Conservation (phyloP, 1,140 invertebrate species). For the Melanaphis sacchari region DNA sequence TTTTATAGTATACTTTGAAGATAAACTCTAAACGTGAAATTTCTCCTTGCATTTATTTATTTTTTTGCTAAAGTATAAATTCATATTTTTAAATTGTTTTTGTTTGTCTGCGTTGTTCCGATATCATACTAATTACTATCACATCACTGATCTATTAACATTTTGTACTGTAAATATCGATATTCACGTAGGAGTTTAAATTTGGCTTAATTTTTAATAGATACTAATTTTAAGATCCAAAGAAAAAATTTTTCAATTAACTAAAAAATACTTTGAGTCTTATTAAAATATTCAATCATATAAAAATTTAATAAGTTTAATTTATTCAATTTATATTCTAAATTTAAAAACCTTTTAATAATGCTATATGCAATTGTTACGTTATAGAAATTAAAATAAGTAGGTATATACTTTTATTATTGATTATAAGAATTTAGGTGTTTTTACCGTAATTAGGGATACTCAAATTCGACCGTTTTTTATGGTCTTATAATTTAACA, state of each 20-base stretch:
- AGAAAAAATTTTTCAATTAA: neutral
- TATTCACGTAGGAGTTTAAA: too few relatives aligned
- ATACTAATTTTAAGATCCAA: neutral
- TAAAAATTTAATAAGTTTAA: neutral
- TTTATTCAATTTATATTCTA: constrained; percentile 1
- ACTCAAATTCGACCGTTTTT: neutral
- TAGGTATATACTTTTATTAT: neutral
- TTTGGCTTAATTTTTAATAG: too few relatives aligned
- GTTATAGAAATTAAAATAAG: neutral
- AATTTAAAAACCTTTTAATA: neutral
- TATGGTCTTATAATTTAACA: neutral
- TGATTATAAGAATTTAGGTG: neutral
- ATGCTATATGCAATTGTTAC: neutral
- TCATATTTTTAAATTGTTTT: too few relatives aligned
- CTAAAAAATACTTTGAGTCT: neutral
- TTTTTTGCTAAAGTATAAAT: too few relatives aligned
- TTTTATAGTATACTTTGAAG: too few relatives aligned
- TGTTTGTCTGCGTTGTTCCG: too few relatives aligned
- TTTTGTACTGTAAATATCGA: too few relatives aligned
- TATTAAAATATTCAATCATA: neutral
- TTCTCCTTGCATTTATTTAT: too few relatives aligned
- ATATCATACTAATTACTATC: too few relatives aligned
- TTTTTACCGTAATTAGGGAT: neutral
- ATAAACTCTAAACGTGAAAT: too few relatives aligned
- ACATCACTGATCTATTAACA: too few relatives aligned